phyloP scores from a whole-genome alignment of 2,113 vertebrate species.

The Montifringilla adamsi region DNA sequence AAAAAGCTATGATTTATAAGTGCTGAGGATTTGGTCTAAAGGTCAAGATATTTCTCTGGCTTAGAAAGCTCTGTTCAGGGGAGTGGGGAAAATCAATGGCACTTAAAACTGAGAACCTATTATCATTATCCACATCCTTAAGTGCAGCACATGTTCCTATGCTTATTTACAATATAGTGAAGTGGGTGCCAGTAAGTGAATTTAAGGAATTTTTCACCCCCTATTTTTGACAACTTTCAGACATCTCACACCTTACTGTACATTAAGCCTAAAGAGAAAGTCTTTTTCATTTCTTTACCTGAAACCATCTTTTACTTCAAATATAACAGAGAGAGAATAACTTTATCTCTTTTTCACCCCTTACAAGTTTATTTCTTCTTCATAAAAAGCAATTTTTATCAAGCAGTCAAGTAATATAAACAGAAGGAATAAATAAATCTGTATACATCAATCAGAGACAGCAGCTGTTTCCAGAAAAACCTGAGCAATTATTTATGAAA shows the following conservation, averaged over 20 bases:
- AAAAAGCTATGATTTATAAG: neutral
- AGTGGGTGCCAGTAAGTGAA: neutral
- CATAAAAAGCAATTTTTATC: constrained; percentile 54
- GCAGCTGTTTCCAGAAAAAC: constrained; percentile 58
- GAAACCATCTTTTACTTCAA: neutral
- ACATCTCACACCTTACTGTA: neutral
- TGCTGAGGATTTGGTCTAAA: constrained; percentile 39
- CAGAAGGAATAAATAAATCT: constrained; percentile 60
- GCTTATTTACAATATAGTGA: neutral
- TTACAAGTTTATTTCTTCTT: constrained; percentile 10
- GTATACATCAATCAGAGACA: constrained; percentile 52
- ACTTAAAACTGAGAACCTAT: constrained; percentile 39
- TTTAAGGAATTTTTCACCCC: neutral
- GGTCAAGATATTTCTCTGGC: constrained; percentile 22
- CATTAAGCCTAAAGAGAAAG: neutral
- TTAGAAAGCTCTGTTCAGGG: constrained; percentile 1
- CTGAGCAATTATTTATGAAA: constrained; percentile 78
- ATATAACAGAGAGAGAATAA: neutral
- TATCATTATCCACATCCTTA: neutral
- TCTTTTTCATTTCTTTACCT: neutral
- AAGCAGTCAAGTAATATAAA: constrained; percentile 55
- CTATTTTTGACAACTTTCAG: neutral
- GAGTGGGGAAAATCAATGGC: neutral
- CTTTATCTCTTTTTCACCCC: neutral
- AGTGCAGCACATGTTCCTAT: neutral